Evolutionary conservation across 2,888 invertebrate genomes (phyloP), one percentile per base, ranked within the genome.

Genomic region (Prenolepis imparis): DNA sequence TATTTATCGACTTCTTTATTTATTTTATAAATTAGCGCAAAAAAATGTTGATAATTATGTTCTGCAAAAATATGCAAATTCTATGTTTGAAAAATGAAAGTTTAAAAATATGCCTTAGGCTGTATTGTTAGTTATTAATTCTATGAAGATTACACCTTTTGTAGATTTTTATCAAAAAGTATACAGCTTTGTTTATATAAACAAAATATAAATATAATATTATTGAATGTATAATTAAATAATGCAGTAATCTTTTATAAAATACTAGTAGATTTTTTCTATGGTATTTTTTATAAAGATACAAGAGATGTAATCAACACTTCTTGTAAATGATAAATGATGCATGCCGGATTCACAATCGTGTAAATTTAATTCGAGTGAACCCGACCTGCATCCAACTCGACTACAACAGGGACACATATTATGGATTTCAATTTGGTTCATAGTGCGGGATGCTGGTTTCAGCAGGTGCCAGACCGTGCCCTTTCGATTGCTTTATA

Each of bases 381-480:
- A 75, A 39, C 66, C 36, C 9, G 73, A 84, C 81, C 84, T 85
- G 77, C 64, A 59, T 73, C 61, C 68, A 63, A 67, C 12, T 36
- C 18, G n/a, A 18, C 21, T 21, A 55, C 24, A 77, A 77, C 73
- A 82, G 74, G 75, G 57, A 74, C 8, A 24, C 39, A 39, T 12
- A 48, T 67, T 64, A 67, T 59, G 80, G 82, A 86, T 83, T 72
- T 82, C 78, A 52, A 70, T 70, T 74, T 61, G 86, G 57, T 68
- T 64, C 41, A 57, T 73, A 67, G 74, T 80, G 32, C 83, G 84
- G 86, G 87, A 83, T 86, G 82, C 48, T 74, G 84, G 72, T 63
- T 82, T 82, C 86, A 87, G 91, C 91, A 91, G 91, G 92, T 92
- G 91, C 90, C 89, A 87, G 83, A 68, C 63, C 59, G 67, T 81